These are phyloP conservation scores for Varanus komodoensis DNA, from an alignment of 2,113 vertebrate genomes.

Conservation along the genomic window DNA sequence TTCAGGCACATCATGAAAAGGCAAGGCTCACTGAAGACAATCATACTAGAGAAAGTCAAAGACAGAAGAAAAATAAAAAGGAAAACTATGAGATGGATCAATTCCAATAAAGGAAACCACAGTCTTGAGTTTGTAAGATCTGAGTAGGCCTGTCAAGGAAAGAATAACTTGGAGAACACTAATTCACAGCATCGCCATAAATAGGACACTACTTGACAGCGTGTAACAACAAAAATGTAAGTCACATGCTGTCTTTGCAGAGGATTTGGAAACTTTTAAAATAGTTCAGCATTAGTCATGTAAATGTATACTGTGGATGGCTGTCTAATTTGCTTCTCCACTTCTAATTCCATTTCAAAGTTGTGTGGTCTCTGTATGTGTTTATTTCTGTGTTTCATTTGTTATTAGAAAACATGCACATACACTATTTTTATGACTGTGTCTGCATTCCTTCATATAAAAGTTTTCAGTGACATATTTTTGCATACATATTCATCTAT, in stretches of 20 bases:
- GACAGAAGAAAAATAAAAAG: no score
- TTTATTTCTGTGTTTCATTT: not conserved
- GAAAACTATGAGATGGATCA: no score
- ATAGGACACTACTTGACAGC: no score
- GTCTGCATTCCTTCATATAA: conserved; percentile 1
- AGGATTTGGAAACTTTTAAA: conserved; percentile 53
- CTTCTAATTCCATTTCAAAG: conserved; percentile 47
- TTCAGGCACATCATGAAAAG: no score
- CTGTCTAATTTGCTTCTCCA: conserved; percentile 36
- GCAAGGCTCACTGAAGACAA: no score
- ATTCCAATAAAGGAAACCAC: no score
- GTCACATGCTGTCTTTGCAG: conserved; percentile 41
- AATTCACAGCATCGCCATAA: no score
- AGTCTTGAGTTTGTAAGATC: no score
- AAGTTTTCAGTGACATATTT: not conserved
- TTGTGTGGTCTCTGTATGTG: conserved; percentile 22
- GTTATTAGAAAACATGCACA: conserved; percentile 12
- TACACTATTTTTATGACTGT: conserved; percentile 12
- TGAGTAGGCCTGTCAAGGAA: no score
- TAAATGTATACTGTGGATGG: conserved; percentile 51
- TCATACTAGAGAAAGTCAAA: no score
- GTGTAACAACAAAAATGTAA: conserved; percentile 9
- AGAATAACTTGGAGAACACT: no score
- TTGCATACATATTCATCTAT: conserved; percentile 20
- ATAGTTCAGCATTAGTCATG: conserved; percentile 42